Conservation (phyloP, 2,797 vertebrate genomes). For the Artibeus lituratus region DNA sequence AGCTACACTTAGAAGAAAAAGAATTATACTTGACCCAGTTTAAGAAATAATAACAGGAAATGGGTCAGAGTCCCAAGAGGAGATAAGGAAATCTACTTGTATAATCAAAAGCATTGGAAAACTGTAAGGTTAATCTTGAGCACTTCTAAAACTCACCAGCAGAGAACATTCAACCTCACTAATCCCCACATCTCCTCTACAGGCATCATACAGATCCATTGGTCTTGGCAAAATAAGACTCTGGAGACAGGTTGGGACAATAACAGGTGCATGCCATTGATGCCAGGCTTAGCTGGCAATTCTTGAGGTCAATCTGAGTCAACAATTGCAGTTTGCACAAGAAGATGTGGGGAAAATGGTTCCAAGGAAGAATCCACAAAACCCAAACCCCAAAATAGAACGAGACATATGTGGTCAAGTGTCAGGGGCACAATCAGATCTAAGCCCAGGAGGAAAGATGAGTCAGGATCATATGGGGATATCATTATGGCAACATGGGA, state of each 20-base stretch:
- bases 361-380: neutral
- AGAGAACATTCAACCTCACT: neutral
- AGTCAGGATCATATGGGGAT: neutral
- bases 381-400: neutral
- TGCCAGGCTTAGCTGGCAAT: neutral
- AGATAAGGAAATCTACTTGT: neutral
- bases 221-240: neutral
- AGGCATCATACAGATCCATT: neutral
- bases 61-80: neutral
- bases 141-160: neutral
- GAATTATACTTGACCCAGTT: constrained; percentile 21
- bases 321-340: neutral
- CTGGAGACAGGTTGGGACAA: neutral
- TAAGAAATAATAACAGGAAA: constrained; percentile 33
- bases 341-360: neutral
- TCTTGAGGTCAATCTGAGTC: neutral
- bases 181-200: neutral
- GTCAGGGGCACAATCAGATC: neutral
- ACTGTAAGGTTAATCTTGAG: neutral
- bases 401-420: neutral
- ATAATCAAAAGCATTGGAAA: neutral
- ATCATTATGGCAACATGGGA: too few relatives aligned
- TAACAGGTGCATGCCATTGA: neutral
- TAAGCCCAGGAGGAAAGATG: neutral
- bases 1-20: neutral